Base-by-base conservation (phyloP, 2,797 vertebrate species). In the Lophotriccus pileatus region DNA sequence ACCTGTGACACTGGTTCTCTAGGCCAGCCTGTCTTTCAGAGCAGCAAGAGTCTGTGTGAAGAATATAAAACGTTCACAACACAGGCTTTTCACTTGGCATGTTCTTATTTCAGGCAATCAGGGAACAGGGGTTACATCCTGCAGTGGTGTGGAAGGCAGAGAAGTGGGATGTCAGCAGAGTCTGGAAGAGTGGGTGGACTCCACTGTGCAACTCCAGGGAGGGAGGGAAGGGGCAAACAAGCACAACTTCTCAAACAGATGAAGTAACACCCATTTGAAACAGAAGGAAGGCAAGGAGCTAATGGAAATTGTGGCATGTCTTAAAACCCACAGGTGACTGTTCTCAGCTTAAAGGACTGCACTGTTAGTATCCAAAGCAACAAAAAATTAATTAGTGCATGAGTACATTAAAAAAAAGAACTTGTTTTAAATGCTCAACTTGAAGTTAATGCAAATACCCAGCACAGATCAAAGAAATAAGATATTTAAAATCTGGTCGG, bases 241-340 rank as follows among this genome's bases (percentile, higher is more conserved):
- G 55, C 49, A 75, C 49, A 72, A 66, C 52, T 43, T 43, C 59
- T 66, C 64, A 53, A 47, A n/a, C 0, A 25, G 27, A 22, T 37
- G 44, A 59, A 64, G 70, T 56, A n/a, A 70, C 14, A 52, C 21
- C 20, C 14, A 76, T 37, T 70, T 72, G 7, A 37, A 87, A 49
- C 84, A 37, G 76, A 64, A 70, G 32, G 25, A 70, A 47, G 53
- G 52, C 36, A 77, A 82, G 68, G 77, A 72, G 7, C 27, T 53
- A 34, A 22, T 47, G 52, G 58, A 49, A 82, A 53, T 2, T 34
- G 46, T 8, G n/a, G 30, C 0, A 0, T 30, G 23, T 28, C 49
- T 70, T 59, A 82, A 59, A 39, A 53, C 44, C 39, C 53, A 37
- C 10, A 76, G 27, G 36, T 66, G 12, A 19, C 23, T 14, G 23